Evolutionary conservation across 2,113 vertebrate genomes (phyloP).

Genomic region (Oophaga pumilio): DNA sequence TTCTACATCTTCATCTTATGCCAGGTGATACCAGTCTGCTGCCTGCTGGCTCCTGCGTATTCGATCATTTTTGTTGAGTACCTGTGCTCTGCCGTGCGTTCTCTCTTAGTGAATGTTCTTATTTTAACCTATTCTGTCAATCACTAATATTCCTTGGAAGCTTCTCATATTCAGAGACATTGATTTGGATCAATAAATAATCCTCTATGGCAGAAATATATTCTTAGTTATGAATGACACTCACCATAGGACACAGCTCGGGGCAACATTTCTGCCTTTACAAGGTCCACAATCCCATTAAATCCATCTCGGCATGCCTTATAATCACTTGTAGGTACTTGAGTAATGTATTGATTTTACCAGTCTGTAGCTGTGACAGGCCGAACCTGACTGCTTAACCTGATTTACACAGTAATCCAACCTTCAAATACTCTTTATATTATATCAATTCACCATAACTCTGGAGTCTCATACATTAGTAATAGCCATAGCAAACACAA

Average conservation of each 20-base stretch:
- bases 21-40: too few species aligned
- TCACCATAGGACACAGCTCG: not conserved
- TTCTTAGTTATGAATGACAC: not conserved
- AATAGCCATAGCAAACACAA: slow-evolving; percentile 17
- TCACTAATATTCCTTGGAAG: slow-evolving; percentile 30
- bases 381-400: slow-evolving; percentile 12
- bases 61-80: too few species aligned
- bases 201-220: not conserved
- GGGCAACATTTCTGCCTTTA: slow-evolving; percentile 7
- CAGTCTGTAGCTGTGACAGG: slow-evolving; percentile 9
- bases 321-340: slow-evolving; percentile 33
- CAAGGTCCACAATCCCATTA: slow-evolving; percentile 6
- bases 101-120: not conserved
- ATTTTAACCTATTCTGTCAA: not conserved
- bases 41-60: too few species aligned
- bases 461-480: slow-evolving; percentile 21
- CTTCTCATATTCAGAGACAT: not conserved
- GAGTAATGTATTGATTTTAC: slow-evolving; percentile 19
- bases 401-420: slow-evolving; percentile 33
- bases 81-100: too few species aligned
- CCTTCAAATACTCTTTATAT: slow-evolving; percentile 3
- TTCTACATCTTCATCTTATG: too few species aligned
- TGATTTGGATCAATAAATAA: slow-evolving; percentile 18
- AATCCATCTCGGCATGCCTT: not conserved
- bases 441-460: slow-evolving; percentile 6